Percentiles rank a stretch among this genome's conserved stretches.
Conservation (phyloP, 2,113 vertebrate genomes). For the Platysteira castanea region DNA sequence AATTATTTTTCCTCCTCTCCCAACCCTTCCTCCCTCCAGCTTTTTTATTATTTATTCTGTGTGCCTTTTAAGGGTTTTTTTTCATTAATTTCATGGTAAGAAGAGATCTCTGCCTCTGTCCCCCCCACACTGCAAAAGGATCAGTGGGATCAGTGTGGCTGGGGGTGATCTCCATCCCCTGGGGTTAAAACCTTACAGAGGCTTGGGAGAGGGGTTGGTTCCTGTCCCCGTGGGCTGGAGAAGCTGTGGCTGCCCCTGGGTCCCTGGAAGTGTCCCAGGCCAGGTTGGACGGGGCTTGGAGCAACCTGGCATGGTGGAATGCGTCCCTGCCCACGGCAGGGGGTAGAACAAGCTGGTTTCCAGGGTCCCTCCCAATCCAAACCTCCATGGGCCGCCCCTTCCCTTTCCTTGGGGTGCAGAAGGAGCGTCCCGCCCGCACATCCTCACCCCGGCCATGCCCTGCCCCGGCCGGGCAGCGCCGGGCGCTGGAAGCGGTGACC, state of each 20-base stretch:
- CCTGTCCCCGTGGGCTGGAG: neutral
- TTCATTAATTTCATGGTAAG: neutral
- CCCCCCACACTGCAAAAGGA: neutral
- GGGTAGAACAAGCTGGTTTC: neutral
- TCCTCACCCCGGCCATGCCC: neutral
- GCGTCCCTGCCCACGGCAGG: no score
- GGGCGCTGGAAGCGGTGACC: neutral
- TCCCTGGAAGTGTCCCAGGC: neutral
- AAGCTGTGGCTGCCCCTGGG: neutral
- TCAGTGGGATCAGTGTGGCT: fast-evolving
- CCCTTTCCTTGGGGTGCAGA: no score
- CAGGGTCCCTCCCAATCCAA: neutral
- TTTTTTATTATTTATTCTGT: neutral
- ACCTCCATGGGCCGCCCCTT: neutral
- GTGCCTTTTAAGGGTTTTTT: neutral
- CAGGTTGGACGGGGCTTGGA: fast-evolving
- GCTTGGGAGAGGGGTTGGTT: neutral
- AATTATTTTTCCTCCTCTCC: neutral
- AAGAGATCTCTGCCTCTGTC: neutral
- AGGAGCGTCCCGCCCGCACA: neutral
- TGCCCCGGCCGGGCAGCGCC: fast-evolving
- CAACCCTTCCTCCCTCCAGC: neutral
- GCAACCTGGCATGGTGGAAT: neutral
- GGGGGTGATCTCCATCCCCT: neutral
- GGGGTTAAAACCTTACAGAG: neutral